Base-by-base conservation (phyloP, 1,140 invertebrate genomes). In the Drosophila bifasciata region DNA sequence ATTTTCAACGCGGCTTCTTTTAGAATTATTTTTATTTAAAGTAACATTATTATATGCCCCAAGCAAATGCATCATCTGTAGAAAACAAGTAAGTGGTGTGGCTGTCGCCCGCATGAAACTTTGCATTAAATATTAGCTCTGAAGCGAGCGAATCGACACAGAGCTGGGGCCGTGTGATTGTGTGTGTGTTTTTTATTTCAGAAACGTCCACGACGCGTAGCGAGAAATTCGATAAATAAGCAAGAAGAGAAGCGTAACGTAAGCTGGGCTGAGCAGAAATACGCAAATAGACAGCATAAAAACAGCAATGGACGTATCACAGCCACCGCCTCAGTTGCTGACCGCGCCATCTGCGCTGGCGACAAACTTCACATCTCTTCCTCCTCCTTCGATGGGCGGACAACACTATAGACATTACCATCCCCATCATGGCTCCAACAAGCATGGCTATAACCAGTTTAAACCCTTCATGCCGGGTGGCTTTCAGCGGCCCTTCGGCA, bases 401-500 rank as follows among this genome's bases (percentile, higher is more conserved):
- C 81, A 81, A 25, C 79, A 91, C 51, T 90, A 83, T 58, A 81
- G 83, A 52, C 83, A 86, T 50, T 80, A 85, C 62, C 89, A 90
- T 61, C 76, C 71, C 5, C 89, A 91, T 48, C 89, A 91, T 76
- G 89, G 85, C 21, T 66, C 81, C 15, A 50, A 68, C 39, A 91
- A 91, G 15, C 89, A 90, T 17, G 86, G 86, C 13, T 86, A 90
- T 21, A 88, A 81, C 28, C 89, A 89, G 45, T 91, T 91, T 32
- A 91, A 90, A 58, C 86, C 89, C 5, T 91, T 91, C 16, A 84
- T 84, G 72, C 81, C 84, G 0, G 86, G 86, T 8, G 80, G 85
- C 5, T 91, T 91, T 25, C 80, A 86, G 28, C 63, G 90, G 8
- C 90, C 90, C 0, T 89, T 88, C 46, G 90, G 79, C 16, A 95